Evolutionary conservation across 2,888 invertebrate species (phyloP), one percentile per base, ranked within the genome.

Genomic region (Agrotis clavis): DNA sequence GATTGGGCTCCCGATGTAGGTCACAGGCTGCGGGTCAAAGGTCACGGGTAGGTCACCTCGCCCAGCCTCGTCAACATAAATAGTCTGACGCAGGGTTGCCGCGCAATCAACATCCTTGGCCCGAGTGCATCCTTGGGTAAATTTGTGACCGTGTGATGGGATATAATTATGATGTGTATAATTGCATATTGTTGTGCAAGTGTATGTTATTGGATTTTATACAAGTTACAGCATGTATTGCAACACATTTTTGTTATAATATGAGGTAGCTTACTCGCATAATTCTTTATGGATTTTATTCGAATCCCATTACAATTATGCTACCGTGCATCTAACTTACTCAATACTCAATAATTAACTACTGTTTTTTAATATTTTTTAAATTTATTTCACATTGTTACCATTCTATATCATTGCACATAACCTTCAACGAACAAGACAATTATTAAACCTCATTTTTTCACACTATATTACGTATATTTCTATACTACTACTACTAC

Each of bases 21-120:
- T 96, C 97, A 93, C 93, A 96, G 96, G 94, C 95, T 95, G 84
- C 94, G 92, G 96, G 96, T 97, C 96, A 96, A 96, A 96, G 97
- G 96, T 97, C 96, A 94, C 93, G 94, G 92, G 93, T 93, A 94
- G 95, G 94, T 94, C 95, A 90, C 91, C 89, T 87, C 87, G 80
- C 87, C 86, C 88, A 89, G 89, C 88, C 88, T 89, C 90, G 88
- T 85, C 90, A 90, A 90, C 90, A 90, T 93, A 92, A 92, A 92
- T 92, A 90, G 90, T 91, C 92, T 91, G 90, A 90, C 86, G 86
- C 86, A 87, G 87, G 87, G 85, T 18, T 85, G 82, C 54, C 80
- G 71, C 79, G 71, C 48, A 48, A 68, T 30, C 30, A 11, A 61
- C 72, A 70, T 51, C 68, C 70, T 75, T 72, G 68, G 50, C 30